Evolutionary conservation across 2,113 vertebrate genomes (phyloP).

Genomic region (Lophotis ruficrista): DNA sequence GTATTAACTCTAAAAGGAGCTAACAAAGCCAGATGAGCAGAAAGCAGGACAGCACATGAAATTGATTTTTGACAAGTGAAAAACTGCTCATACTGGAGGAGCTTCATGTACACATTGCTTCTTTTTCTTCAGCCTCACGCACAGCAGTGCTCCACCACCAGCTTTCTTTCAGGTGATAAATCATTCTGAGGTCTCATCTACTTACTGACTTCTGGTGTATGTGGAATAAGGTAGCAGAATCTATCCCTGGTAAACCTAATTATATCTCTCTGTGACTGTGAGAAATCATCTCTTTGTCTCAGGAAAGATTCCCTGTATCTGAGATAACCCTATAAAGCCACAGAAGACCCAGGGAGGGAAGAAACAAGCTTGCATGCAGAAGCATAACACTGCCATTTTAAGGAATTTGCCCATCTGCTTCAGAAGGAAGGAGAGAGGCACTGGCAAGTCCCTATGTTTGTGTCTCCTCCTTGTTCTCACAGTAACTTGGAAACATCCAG

Average conservation of each 20-base stretch:
- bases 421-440: neutral
- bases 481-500: neutral
- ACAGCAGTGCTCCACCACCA: neutral
- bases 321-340: neutral
- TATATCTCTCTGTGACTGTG: conserved; percentile 10
- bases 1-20: neutral
- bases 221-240: conserved; percentile 35
- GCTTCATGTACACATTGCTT: neutral
- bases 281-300: conserved; percentile 51
- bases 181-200: conserved; percentile 51
- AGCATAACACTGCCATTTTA: neutral
- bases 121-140: neutral
- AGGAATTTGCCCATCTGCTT: neutral
- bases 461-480: neutral
- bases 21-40: conserved; percentile 5
- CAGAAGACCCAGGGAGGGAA: neutral
- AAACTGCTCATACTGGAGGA: conserved; percentile 1
- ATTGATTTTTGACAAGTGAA: conserved; percentile 54
- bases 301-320: conserved; percentile 8
- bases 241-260: conserved; percentile 45
- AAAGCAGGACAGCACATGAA: neutral
- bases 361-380: neutral
- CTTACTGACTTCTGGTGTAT: conserved; percentile 29
- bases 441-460: neutral
- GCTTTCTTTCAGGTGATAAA: conserved; percentile 47